Base-by-base conservation (phyloP, 2,888 invertebrate species). In the Acheta domesticus region DNA sequence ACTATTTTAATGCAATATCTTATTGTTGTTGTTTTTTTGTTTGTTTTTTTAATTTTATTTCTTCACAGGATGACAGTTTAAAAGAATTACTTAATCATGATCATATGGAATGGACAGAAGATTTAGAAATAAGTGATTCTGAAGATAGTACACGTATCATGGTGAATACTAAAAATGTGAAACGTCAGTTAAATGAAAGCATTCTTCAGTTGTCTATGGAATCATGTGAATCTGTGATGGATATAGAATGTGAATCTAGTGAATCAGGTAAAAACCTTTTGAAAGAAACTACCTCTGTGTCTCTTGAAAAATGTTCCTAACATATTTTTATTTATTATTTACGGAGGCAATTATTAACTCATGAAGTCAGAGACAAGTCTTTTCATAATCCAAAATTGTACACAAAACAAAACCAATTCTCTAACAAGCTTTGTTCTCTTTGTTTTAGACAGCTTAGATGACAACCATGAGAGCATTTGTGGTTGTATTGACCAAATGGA, bases 161-260 rank as follows among this genome's bases (percentile, higher is more conserved):
- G 1, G 84, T 86, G 78, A 86, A 87, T 48, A 84, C 86, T 50
- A 85, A 86, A 1, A 86, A 86, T 0, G 85, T 87, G 2, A 86
- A 86, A 11, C 79, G 83, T 74, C 85, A 86, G 48, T 82, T 87
- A 20, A 87, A 86, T 78, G 86, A 87, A 76, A 87, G 86, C 80
- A 81, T 87, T 12, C 85, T 85, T 79, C 86, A 86, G n/a, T 82
- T 87, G 76, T 85, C 86, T 3, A 75, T 86, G 62, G 86, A 86
- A n/a, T 80, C 84, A 4, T 85, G 14, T 86, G 21, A 82, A 84
- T 21, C 79, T 50, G n/a, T n/a, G 5, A 14, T 62, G n/a, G n/a
- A n/a, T 76, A n/a, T 48, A 12, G 49, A 11, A n/a, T 14, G 76
- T 49, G 36, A 36, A 36, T 23, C n/a, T 1, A 36, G n/a, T 76